Percentiles rank a stretch among this genome's conserved stretches.
phyloP scores from a whole-genome alignment of 1,140 invertebrate genomes.

The Halyomorpha halys region DNA sequence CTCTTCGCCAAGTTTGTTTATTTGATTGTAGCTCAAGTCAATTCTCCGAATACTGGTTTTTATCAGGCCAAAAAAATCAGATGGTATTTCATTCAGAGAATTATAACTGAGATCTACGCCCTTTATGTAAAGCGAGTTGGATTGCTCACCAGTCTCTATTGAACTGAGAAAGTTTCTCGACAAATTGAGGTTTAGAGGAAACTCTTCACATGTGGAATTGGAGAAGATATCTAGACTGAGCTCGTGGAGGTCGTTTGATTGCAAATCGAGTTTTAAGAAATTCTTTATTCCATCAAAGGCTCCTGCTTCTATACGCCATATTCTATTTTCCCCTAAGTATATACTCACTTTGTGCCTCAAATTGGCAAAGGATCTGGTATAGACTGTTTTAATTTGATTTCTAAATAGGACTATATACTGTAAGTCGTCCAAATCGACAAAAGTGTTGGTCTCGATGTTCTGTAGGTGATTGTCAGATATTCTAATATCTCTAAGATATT shows the following conservation, averaged over 20 bases:
- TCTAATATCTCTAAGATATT: conserved; percentile 63
- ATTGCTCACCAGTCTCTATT: conserved; percentile 45
- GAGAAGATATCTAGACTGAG: conserved; percentile 54
- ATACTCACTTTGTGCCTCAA: conserved; percentile 56
- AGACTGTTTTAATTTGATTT: conserved; percentile 52
- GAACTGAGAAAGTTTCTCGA: conserved; percentile 53
- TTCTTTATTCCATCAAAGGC: conserved; percentile 57
- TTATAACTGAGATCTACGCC: conserved; percentile 61
- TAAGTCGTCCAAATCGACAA: conserved; percentile 49
- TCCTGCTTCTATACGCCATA: conserved; percentile 47
- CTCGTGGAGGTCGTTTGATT: conserved; percentile 55
- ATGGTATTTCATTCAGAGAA: conserved; percentile 51
- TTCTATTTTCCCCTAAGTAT: conserved; percentile 54
- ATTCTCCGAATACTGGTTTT: conserved; percentile 51
- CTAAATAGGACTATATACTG: conserved; percentile 58
- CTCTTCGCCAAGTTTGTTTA: conserved; percentile 55
- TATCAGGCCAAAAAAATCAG: conserved; percentile 48
- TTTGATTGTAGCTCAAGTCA: conserved; percentile 61
- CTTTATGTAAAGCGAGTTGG: conserved; percentile 43
- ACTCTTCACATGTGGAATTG: conserved; percentile 48
- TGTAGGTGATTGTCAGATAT: conserved; percentile 62
- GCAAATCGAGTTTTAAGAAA: conserved; percentile 57
- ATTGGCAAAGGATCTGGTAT: conserved; percentile 49
- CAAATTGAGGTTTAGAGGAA: conserved; percentile 53
- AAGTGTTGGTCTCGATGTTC: conserved; percentile 48